Conservation (phyloP, 2,888 invertebrate species). For the Apotomis betuletana region DNA sequence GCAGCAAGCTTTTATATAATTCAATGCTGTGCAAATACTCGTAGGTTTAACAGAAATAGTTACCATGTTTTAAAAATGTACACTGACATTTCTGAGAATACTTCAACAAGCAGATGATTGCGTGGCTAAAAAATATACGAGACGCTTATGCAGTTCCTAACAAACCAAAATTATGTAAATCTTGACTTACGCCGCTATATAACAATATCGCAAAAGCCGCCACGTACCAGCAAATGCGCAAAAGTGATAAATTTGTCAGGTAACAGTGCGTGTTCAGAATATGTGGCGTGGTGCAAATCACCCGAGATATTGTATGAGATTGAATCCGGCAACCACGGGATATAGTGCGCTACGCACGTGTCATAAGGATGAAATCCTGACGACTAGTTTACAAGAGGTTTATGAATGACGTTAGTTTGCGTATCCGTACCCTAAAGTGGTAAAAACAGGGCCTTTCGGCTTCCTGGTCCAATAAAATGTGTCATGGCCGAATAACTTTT, state of each 20-base stretch:
- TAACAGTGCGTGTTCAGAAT: constrained; percentile 75
- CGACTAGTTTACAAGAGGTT: constrained; percentile 45
- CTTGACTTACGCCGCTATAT: constrained; percentile 28
- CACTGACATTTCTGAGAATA: not conserved
- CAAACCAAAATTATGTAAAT: constrained; percentile 24
- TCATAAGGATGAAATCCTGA: constrained; percentile 45
- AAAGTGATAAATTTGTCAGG: constrained; percentile 80
- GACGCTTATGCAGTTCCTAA: not conserved
- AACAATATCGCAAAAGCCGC: constrained; percentile 43
- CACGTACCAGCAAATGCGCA: constrained; percentile 56
- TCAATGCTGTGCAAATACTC: too few species aligned
- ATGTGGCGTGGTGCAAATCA: constrained; percentile 68
- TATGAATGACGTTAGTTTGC: constrained; percentile 52
- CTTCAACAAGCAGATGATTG: not conserved
- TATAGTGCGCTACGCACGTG: constrained; percentile 56
- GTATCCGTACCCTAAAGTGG: constrained; percentile 42
- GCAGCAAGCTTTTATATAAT: too few species aligned
- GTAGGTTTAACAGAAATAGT: too few species aligned
- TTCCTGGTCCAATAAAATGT: constrained; percentile 30
- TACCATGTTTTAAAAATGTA: too few species aligned
- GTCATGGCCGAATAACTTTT: constrained; percentile 8
- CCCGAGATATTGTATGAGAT: constrained; percentile 73
- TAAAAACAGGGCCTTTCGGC: constrained; percentile 34
- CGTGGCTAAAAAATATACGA: not conserved
- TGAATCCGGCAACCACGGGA: constrained; percentile 65